These are phyloP conservation scores for Morpho achilles DNA, from an alignment of 2,888 invertebrate genomes.

Conservation along the genomic window DNA sequence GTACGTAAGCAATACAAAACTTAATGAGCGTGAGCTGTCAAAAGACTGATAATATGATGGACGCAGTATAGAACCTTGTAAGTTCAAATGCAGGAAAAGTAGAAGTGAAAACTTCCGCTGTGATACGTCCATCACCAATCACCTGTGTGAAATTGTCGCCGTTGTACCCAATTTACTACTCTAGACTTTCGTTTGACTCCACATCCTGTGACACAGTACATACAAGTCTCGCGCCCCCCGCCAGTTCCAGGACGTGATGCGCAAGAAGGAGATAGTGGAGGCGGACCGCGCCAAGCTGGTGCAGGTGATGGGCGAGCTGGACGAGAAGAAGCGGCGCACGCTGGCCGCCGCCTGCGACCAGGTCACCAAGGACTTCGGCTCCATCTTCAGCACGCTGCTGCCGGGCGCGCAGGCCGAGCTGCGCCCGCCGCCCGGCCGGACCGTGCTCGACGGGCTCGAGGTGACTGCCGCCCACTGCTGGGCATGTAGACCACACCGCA, in stretches of 20 bases:
- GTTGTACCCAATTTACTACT: no score
- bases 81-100: no score
- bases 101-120: no score
- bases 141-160: no score
- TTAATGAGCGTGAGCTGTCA: no score
- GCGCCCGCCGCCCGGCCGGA: conserved; percentile 85
- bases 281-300: conserved; percentile 86
- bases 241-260: conserved; percentile 79
- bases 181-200: no score
- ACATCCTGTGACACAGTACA: no score
- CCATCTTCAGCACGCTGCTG: conserved; percentile 94
- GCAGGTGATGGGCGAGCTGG: conserved; percentile 91
- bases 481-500: not conserved
- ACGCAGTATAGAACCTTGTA: no score
- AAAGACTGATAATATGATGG: no score
- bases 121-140: no score
- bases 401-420: conserved; percentile 94
- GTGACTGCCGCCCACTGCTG: conserved; percentile 50
- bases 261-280: conserved; percentile 85
- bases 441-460: conserved; percentile 92
- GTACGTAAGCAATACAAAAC: no score
- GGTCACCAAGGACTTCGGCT: conserved; percentile 95
- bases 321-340: conserved; percentile 93
- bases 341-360: conserved; percentile 89
- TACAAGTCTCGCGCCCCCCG: not conserved